These are phyloP conservation scores for Poeciliopsis gracilis DNA, from an alignment of 2,797 vertebrate genomes.

Conservation along the genomic window DNA sequence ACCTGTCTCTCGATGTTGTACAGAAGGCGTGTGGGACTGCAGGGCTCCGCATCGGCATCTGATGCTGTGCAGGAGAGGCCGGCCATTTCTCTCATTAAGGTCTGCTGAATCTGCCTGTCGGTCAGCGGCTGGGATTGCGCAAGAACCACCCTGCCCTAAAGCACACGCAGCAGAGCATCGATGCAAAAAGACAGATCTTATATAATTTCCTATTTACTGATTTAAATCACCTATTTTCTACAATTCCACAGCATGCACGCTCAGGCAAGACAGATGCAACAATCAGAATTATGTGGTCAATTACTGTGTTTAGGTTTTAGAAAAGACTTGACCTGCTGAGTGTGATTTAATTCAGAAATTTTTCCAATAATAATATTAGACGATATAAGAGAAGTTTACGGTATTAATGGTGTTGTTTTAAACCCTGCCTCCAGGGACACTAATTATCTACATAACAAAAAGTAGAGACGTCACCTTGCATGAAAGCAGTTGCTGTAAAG, in stretches of 20 bases:
- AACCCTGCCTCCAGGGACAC: neutral
- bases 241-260: neutral
- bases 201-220: neutral
- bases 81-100: conserved; percentile 81
- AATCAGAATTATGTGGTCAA: neutral
- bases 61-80: conserved; percentile 79
- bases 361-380: neutral
- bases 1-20: conserved; percentile 97
- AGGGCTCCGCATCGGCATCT: conserved; percentile 88
- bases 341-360: neutral
- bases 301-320: neutral
- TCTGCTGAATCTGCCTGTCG: conserved; percentile 84
- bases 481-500: neutral
- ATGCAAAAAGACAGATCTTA: conserved; percentile 1
- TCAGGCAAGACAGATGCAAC: neutral
- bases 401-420: neutral
- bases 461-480: neutral
- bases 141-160: conserved; percentile 87
- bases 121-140: conserved; percentile 85
- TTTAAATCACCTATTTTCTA: neutral
- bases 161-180: conserved; percentile 25
- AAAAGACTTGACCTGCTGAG: neutral
- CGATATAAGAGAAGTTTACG: neutral
- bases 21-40: conserved; percentile 91
- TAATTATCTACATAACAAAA: neutral